These are phyloP conservation scores for Scomber colias DNA, from an alignment of 2,113 vertebrate species.

Conservation along the genomic window DNA sequence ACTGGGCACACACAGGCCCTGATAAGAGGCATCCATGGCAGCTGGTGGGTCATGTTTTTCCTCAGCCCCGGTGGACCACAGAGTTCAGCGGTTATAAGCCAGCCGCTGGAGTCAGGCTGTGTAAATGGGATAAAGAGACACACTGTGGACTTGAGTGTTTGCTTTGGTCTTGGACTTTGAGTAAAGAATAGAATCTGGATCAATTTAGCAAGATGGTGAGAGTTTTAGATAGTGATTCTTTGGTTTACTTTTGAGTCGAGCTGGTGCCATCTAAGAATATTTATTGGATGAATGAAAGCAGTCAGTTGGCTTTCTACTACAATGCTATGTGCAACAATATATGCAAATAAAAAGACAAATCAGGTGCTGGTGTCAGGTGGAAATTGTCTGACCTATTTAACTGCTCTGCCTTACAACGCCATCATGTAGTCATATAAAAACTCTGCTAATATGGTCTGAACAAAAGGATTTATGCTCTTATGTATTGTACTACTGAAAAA, in stretches of 20 bases:
- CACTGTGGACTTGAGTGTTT: constrained; percentile 52
- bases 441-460: background rate
- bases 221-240: constrained; percentile 17
- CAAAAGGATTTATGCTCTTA: background rate
- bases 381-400: background rate
- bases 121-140: constrained; percentile 57
- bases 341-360: background rate
- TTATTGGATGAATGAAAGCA: background rate
- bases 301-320: background rate
- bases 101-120: constrained; percentile 52
- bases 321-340: background rate
- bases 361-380: background rate
- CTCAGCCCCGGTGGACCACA: constrained; percentile 52
- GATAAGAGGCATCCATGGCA: constrained; percentile 69
- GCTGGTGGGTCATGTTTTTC: constrained; percentile 62
- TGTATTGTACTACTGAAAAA: background rate
- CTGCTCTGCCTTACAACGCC: background rate
- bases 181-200: constrained; percentile 37
- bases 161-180: constrained; percentile 36
- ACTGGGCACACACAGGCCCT: constrained; percentile 55
- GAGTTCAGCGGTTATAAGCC: constrained; percentile 41
- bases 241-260: constrained; percentile 4
- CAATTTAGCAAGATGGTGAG: constrained; percentile 8
- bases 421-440: background rate
- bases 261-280: constrained; percentile 17